These are phyloP conservation scores for Rhamphomyia laevipes DNA, from an alignment of 2,888 invertebrate genomes.

Conservation along the genomic window DNA sequence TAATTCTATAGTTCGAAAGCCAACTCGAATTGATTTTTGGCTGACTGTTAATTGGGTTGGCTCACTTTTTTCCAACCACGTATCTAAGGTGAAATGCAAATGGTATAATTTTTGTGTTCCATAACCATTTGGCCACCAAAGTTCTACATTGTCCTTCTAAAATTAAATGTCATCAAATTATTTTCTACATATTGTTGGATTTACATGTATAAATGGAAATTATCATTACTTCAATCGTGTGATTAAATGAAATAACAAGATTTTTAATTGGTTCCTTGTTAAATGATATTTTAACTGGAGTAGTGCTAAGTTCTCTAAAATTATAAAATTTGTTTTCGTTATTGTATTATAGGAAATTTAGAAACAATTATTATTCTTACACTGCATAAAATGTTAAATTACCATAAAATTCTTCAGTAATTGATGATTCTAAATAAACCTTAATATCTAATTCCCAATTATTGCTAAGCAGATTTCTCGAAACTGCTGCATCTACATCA, in stretches of 20 bases:
- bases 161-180: constrained; percentile 3
- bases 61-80: constrained; percentile 23
- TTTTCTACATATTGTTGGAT: neutral
- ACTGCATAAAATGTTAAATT: constrained; percentile 25
- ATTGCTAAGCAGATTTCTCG: constrained; percentile 18
- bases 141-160: constrained; percentile 39
- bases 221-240: constrained; percentile 24
- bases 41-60: constrained; percentile 26
- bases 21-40: constrained; percentile 52
- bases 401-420: constrained; percentile 23
- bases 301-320: constrained; percentile 29
- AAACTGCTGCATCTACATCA: constrained; percentile 41
- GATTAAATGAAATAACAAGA: constrained; percentile 28
- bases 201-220: neutral
- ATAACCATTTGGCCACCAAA: constrained; percentile 96
- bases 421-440: constrained; percentile 33
- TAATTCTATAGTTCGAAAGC: constrained; percentile 77
- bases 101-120: constrained; percentile 69
- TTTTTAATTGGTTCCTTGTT: constrained; percentile 20
- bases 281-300: constrained; percentile 23
- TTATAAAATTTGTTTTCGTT: too few relatives aligned
- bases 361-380: constrained; percentile 22
- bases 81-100: constrained; percentile 42
- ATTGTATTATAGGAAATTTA: too few relatives aligned
- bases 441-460: constrained; percentile 39